Evolutionary conservation across 1,140 invertebrate genomes (phyloP).

Genomic region (Meloidogyne exigua): DNA sequence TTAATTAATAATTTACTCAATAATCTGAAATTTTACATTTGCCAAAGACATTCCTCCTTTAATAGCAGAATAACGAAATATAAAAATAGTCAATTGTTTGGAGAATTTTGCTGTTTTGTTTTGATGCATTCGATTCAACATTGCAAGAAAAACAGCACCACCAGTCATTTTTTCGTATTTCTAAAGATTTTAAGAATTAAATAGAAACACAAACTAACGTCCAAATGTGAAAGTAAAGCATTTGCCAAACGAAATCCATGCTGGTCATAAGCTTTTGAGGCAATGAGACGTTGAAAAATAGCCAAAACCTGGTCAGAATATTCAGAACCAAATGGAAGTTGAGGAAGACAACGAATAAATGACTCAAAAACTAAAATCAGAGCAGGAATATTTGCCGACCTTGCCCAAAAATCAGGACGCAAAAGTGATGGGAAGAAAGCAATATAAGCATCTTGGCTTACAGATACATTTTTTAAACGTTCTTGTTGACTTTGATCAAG

Average conservation of each 20-base stretch:
- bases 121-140: conserved; percentile 45
- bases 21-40: conserved; percentile 7
- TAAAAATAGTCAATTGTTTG: conserved; percentile 35
- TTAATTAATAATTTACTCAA: neutral
- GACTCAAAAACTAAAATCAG: conserved; percentile 82
- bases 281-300: conserved; percentile 92
- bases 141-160: conserved; percentile 34
- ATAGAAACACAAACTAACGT: conserved; percentile 26
- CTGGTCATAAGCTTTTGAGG: conserved; percentile 90
- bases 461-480: conserved; percentile 45
- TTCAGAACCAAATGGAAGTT: conserved; percentile 24
- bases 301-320: conserved; percentile 75
- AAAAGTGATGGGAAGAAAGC: conserved; percentile 83
- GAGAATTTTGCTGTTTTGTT: conserved; percentile 38
- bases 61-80: conserved; percentile 38
- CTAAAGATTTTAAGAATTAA: neutral
- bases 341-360: conserved; percentile 69
- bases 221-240: conserved; percentile 40
- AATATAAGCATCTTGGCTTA: conserved; percentile 77
- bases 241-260: conserved; percentile 81
- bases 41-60: conserved; percentile 33
- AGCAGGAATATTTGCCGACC: conserved; percentile 84
- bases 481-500: conserved; percentile 75
- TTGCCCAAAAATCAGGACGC: conserved; percentile 83
- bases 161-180: conserved; percentile 22